Evolutionary conservation across 2,797 vertebrate genomes (phyloP).

Genomic region (Glyptemys insculpta): DNA sequence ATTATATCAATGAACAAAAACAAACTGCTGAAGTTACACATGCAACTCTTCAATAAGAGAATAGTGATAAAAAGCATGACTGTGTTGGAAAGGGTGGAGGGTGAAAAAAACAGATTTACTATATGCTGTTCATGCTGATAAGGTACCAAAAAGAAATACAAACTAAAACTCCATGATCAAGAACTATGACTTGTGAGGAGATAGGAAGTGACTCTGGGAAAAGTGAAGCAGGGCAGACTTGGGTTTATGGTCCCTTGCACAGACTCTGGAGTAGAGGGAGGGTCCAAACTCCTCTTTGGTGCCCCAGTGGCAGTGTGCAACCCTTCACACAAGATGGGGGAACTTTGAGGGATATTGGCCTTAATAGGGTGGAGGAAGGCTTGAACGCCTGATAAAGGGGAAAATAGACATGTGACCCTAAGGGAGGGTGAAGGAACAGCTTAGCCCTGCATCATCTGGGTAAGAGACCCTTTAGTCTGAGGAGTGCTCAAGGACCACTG

Average conservation of each 20-base stretch:
- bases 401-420: neutral
- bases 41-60: neutral
- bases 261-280: neutral
- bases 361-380: neutral
- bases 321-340: neutral
- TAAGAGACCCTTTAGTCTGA: neutral
- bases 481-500: neutral
- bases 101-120: neutral
- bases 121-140: neutral
- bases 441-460: neutral
- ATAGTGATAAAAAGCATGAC: constrained; percentile 12
- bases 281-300: fast-evolving
- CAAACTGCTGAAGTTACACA: neutral
- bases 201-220: neutral
- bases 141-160: constrained; percentile 34
- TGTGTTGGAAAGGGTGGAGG: neutral
- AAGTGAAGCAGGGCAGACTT: neutral
- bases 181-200: neutral
- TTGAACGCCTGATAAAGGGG: neutral
- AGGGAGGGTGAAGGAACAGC: neutral
- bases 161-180: neutral
- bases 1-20: neutral
- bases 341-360: neutral
- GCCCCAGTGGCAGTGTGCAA: neutral
- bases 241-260: neutral